These are phyloP conservation scores for Zoroaster sp. DNA, from an alignment of 53 echinoderm and acorn worm species.

Conservation along the genomic window DNA sequence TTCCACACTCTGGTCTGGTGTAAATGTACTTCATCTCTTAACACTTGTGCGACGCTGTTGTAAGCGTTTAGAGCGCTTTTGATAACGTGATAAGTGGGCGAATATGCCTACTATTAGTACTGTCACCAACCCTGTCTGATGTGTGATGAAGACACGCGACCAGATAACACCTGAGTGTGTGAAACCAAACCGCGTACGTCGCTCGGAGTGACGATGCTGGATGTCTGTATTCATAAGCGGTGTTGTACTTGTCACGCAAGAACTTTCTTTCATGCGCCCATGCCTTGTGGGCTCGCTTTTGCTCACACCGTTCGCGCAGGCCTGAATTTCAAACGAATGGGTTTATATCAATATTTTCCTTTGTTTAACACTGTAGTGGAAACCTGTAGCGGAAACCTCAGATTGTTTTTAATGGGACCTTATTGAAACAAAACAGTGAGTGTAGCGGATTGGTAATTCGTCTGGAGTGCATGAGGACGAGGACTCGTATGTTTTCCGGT, in stretches of 20 bases:
- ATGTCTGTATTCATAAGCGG: not conserved
- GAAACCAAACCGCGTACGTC: not conserved
- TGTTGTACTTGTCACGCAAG: not conserved
- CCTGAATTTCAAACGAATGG: not conserved
- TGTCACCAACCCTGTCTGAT: not conserved
- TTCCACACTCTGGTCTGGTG: not conserved
- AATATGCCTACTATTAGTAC: not conserved
- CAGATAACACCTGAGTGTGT: not conserved
- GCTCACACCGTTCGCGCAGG: not conserved
- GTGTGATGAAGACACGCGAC: not conserved
- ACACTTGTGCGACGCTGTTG: not conserved
- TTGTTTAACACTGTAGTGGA: not conserved
- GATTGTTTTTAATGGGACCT: not conserved
- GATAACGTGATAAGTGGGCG: not conserved
- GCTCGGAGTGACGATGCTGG: not conserved
- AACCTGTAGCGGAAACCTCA: not conserved
- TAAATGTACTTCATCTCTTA: not conserved
- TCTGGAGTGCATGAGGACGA: not conserved
- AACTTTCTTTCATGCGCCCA: not conserved
- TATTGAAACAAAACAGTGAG: not conserved
- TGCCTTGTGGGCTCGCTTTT: not conserved
- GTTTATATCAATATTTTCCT: constrained; percentile 18
- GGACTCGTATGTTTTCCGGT: not conserved
- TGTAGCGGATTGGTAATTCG: not conserved
- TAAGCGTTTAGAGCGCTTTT: not conserved